Evolutionary conservation across 1,140 invertebrate genomes (phyloP), one percentile per base, ranked within the genome.

Genomic region (Notospermus geniculatus): DNA sequence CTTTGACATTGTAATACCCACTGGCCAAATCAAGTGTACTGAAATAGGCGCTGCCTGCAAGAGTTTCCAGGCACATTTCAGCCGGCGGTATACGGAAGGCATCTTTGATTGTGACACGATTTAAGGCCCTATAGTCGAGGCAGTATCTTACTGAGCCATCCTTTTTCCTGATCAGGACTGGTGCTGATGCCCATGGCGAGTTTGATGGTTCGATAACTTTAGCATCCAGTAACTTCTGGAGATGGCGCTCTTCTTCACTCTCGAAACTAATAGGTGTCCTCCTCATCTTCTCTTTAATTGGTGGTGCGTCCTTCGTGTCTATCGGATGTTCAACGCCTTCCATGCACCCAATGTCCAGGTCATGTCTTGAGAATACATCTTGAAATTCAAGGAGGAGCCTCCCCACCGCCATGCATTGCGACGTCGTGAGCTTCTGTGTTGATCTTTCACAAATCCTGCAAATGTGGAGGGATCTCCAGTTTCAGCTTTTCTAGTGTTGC

Each of bases 131-230:
- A 43, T 43, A 43, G n/a, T 43, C 39, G 11, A 43, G 55, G 0
- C 39, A 43, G 5, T 29, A 65, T 19, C 64, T n/a, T n/a, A n/a
- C n/a, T n/a, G n/a, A 41, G 19, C 64, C 59, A 36, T 62, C 50
- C 0, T 25, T 25, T 46, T 65, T 65, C 39, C 52, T 41, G 0
- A 61, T 50, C 1, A 65, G 39, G 2, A 65, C 64, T 55, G 60
- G 11, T 23, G 45, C 25, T 55, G 46, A 58, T 5, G 32, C 50
- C 39, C 52, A 65, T 5, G 73, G 65, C 11, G 65, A 67, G 17
- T 50, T 61, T 19, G 66, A 62, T 17, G 60, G 66, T 54, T 70
- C 68, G 29, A 76, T 71, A 25, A 78, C 61, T 27, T 67, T 70
- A 23, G 54, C 53, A 28, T 58, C 59, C 2, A 57, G 29, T 36